Conservation (phyloP, 2,113 vertebrate species). For the Lethenteron camtschaticum region DNA sequence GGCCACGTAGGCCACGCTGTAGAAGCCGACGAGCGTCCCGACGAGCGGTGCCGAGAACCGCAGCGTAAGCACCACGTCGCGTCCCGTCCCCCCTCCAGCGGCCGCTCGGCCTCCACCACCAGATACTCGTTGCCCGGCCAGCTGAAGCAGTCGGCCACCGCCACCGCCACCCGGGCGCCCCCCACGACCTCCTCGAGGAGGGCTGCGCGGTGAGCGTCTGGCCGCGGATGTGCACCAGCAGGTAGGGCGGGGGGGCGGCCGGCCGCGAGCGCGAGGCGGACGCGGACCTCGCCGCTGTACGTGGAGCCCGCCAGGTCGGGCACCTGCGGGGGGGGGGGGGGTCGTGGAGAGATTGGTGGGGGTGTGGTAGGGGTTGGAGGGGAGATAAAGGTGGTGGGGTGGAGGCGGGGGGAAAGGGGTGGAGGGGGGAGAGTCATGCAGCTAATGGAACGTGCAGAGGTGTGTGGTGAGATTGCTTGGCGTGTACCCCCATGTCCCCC, state of each 20-base stretch:
- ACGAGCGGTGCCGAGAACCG: conserved; percentile 64
- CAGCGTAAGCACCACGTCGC: conserved; percentile 39
- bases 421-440: too few relatives aligned
- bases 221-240: conserved; percentile 78
- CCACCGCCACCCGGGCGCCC: conserved; percentile 12
- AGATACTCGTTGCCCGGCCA: conserved; percentile 47
- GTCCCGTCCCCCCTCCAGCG: conserved; percentile 13
- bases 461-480: too few relatives aligned
- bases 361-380: too few relatives aligned
- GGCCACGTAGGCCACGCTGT: conserved; percentile 50
- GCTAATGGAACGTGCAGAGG: too few relatives aligned
- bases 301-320: conserved; percentile 37
- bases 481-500: too few relatives aligned
- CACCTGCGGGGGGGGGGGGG: conserved; percentile 17
- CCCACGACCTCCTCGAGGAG: conserved; percentile 15
- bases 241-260: conserved; percentile 15
- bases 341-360: too few relatives aligned
- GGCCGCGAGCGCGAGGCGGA: conserved; percentile 25
- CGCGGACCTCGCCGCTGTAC: conserved; percentile 40
- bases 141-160: conserved; percentile 40
- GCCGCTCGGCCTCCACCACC: conserved; percentile 34
- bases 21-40: conserved; percentile 76
- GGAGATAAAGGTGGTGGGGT: too few relatives aligned
- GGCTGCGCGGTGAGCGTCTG: conserved; percentile 37
- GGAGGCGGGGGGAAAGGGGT: too few relatives aligned